Evolutionary conservation across 2,797 vertebrate species (phyloP).

Genomic region (Oreochromis grahami): DNA sequence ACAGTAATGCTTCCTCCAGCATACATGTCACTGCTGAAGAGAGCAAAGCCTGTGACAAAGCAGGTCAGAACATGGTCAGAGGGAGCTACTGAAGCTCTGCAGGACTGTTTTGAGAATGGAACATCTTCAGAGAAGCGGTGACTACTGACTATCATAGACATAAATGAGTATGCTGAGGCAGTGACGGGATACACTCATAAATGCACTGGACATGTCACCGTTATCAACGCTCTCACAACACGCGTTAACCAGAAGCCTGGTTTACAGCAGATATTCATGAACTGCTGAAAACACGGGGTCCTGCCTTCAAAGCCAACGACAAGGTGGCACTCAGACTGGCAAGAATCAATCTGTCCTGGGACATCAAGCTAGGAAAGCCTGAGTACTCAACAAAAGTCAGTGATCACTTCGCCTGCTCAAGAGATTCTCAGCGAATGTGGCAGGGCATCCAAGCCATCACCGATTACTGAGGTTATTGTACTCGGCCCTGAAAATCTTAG

Average conservation of each 20-base stretch:
- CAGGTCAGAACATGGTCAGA: too few species aligned
- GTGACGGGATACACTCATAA: neutral
- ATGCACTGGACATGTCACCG: neutral
- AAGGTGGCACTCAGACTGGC: neutral
- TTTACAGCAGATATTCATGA: neutral
- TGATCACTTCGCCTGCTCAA: neutral
- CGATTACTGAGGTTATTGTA: too few species aligned
- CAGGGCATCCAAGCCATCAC: too few species aligned
- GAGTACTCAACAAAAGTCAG: neutral
- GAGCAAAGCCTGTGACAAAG: too few species aligned
- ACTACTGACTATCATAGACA: neutral
- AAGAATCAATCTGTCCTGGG: neutral
- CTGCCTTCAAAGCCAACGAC: neutral
- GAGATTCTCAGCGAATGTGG: too few species aligned
- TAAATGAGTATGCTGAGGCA: neutral
- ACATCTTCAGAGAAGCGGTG: neutral
- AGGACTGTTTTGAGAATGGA: neutral
- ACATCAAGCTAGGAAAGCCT: neutral
- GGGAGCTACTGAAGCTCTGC: neutral
- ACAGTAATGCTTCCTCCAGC: too few species aligned
- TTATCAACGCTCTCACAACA: neutral
- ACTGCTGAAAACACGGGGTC: neutral
- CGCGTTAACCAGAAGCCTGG: neutral
- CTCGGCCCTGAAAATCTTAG: too few species aligned
- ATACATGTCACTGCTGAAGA: too few species aligned